Percentiles rank a stretch among this genome's conserved stretches.
phyloP scores from a whole-genome alignment of 1,140 invertebrate genomes.

The Bombus sibiricus region DNA sequence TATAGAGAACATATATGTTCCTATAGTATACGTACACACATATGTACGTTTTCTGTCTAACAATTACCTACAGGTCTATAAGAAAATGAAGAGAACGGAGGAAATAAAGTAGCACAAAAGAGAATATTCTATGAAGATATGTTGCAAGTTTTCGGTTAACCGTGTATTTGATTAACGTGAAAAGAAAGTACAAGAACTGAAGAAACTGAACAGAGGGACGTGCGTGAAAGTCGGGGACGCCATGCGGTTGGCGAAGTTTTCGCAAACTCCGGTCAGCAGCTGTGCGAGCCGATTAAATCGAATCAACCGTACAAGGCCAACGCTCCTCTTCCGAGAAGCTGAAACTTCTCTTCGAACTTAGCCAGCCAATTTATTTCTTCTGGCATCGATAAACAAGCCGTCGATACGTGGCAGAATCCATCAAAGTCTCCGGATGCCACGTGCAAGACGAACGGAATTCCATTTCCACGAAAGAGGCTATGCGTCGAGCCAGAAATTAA shows the following conservation, averaged over 20 bases:
- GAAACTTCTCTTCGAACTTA: neutral
- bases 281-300: neutral
- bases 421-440: neutral
- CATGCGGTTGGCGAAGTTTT: neutral
- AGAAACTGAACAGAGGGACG: neutral
- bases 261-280: neutral
- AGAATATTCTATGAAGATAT: too few relatives aligned
- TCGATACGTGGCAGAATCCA: neutral
- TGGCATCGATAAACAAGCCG: neutral
- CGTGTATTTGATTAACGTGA: neutral
- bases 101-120: neutral
- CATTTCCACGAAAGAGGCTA: neutral
- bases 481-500: neutral
- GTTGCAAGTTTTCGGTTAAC: neutral
- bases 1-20: too few relatives aligned
- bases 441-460: neutral
- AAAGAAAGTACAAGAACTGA: neutral
- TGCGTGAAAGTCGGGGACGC: too few relatives aligned
- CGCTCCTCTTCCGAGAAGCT: neutral
- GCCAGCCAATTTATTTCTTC: constrained; percentile 7
- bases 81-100: neutral
- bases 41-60: too few relatives aligned
- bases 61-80: neutral
- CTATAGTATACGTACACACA: too few relatives aligned
- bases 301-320: too few relatives aligned